Percentiles rank a stretch among this genome's conserved stretches.
Evolutionary conservation across 2,113 vertebrate species (phyloP).

Genomic region (Nibea coibor): DNA sequence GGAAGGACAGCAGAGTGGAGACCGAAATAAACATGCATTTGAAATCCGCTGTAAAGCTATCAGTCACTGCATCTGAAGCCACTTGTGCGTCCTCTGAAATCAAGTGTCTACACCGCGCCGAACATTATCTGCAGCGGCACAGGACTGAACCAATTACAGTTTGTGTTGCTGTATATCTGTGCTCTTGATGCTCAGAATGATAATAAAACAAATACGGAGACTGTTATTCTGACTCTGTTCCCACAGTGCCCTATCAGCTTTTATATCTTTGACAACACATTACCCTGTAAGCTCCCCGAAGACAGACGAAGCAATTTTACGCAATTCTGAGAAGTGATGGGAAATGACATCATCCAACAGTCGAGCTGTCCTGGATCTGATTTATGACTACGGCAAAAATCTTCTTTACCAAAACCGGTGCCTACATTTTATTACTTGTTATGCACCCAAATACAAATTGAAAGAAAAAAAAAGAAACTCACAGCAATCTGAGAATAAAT

Average conservation of each 20-base stretch:
- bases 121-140: conserved; percentile 63
- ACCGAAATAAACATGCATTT: conserved; percentile 54
- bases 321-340: conserved; percentile 74
- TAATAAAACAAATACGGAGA: conserved; percentile 62
- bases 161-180: conserved; percentile 42
- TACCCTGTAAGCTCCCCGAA: conserved; percentile 71
- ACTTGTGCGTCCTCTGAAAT: conserved; percentile 59
- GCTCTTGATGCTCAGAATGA: conserved; percentile 59
- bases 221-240: conserved; percentile 69
- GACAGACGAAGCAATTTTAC: conserved; percentile 74
- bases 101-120: conserved; percentile 7
- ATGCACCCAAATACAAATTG: conserved; percentile 48
- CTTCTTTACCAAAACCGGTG: conserved; percentile 47
- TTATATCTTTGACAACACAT: conserved; percentile 75
- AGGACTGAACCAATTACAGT: conserved; percentile 59
- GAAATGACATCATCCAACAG: conserved; percentile 70
- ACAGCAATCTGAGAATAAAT: conserved; percentile 38
- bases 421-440: conserved; percentile 43
- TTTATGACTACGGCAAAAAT: conserved; percentile 48
- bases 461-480: conserved; percentile 34
- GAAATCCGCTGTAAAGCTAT: conserved; percentile 48
- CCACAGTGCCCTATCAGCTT: conserved; percentile 65
- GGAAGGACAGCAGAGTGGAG: conserved; percentile 47
- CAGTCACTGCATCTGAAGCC: conserved; percentile 52
- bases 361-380: conserved; percentile 46